phyloP scores from a whole-genome alignment of 2,113 vertebrate genomes.

The Epinephelus cyanopodus region DNA sequence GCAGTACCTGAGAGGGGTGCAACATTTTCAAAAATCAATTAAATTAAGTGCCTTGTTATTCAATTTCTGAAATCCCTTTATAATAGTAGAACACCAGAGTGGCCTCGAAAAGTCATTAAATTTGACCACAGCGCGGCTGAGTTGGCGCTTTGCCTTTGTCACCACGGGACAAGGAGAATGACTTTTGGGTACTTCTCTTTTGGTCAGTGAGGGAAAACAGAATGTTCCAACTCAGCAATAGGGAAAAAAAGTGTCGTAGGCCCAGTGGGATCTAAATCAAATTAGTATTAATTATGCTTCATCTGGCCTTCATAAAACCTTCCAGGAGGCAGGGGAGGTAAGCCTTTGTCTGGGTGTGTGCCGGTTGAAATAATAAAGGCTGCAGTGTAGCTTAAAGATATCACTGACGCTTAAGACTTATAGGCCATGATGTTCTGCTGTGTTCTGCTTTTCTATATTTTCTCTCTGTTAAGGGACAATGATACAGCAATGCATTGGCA shows the following conservation, averaged over 20 bases:
- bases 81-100: constrained; percentile 56
- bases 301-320: constrained; percentile 76
- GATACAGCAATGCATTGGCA: constrained; percentile 1
- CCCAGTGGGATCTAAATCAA: constrained; percentile 74
- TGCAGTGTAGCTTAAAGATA: constrained; percentile 41
- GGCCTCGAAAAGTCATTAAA: constrained; percentile 74
- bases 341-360: constrained; percentile 65
- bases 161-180: constrained; percentile 51
- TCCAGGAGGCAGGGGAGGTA: constrained; percentile 60
- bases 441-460: neutral
- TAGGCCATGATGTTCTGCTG: neutral
- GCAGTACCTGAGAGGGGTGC: constrained; percentile 41
- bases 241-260: constrained; percentile 31
- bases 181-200: constrained; percentile 54
- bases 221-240: constrained; percentile 44
- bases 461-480: neutral
- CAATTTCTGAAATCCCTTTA: constrained; percentile 65
- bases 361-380: constrained; percentile 66
- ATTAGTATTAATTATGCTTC: constrained; percentile 82
- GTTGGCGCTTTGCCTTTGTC: constrained; percentile 70
- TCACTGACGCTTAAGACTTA: constrained; percentile 22
- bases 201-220: constrained; percentile 60
- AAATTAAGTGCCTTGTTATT: constrained; percentile 71
- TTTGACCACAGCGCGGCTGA: constrained; percentile 66
- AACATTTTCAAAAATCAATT: constrained; percentile 73